Base-by-base conservation (phyloP, 2,113 vertebrate genomes). In the Cheirogaleus medius region DNA sequence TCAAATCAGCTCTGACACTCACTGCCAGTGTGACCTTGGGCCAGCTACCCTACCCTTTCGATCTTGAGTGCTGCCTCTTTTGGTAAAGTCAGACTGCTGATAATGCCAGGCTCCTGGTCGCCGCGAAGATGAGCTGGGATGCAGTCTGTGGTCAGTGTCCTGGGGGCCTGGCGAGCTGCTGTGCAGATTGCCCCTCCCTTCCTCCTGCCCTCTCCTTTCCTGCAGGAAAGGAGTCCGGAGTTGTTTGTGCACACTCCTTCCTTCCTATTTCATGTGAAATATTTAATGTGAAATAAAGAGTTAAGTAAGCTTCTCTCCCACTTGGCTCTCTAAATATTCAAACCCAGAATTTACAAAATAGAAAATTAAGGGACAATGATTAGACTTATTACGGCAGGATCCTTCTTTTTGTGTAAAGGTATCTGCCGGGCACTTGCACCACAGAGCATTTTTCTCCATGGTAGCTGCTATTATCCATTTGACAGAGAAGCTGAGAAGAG, bases 321-420 rank as follows among this genome's bases (percentile, higher is more conserved):
- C n/a, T 87, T 63, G 60, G 60, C 27, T 4, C 27, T 63, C 60
- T 25, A 63, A 42, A n/a, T 87, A 64, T 60, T 95, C 37, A 94
- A 93, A 90, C 66, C 9, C 12, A 11, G 54, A 85, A 90, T 87
- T 97, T 93, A 87, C 21, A 32, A 63, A 87, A 92, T 32, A 78
- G 86, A 42, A 95, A 60, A 82, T 81, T 14, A 73, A 71, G 32
- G 54, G 23, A n/a, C 54, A n/a, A 21, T 8, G 71, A 23, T 90
- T 68, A 52, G 39, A 37, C 15, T 56, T 47, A 37, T 6, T 64
- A 56, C 8, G 21, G 74, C 82, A 84, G 52, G 42, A 12, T 58
- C n/a, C 34, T 84, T 91, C 37, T 49, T 95, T 83, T 86, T 69
- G 74, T 14, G 6, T 60, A 71, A 58, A 74, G 29, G 23, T 80